Percentiles rank a stretch among this genome's conserved stretches.
These are phyloP conservation scores for Pelochelys cantorii DNA, from an alignment of 2,797 vertebrate genomes.

Conservation along the genomic window DNA sequence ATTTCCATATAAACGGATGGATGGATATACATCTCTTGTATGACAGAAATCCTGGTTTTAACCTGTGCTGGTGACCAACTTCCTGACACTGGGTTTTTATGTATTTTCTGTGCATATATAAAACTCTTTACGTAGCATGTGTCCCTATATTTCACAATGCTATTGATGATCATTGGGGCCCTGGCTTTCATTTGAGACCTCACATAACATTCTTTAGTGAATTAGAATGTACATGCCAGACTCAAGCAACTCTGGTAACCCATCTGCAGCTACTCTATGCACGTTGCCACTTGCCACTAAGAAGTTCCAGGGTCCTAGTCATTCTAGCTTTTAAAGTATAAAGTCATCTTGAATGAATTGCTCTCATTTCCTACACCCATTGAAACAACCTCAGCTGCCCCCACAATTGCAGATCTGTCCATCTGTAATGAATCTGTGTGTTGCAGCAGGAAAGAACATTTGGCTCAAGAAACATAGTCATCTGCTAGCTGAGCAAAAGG, in stretches of 20 bases:
- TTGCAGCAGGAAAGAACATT: constrained; percentile 60
- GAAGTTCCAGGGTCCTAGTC: background rate
- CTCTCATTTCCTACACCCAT: constrained; percentile 38
- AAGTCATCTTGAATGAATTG: background rate
- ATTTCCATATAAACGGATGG: background rate
- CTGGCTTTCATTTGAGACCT: background rate
- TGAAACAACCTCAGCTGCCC: constrained; percentile 31
- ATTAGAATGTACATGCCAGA: background rate
- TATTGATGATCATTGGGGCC: background rate
- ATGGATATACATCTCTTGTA: background rate
- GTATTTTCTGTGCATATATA: background rate
- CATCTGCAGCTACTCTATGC: background rate
- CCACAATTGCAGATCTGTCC: constrained; percentile 30
- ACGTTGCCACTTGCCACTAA: background rate
- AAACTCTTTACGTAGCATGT: background rate
- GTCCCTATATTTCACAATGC: background rate
- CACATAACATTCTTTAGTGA: background rate
- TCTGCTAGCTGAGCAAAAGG: constrained; percentile 44
- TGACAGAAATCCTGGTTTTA: background rate
- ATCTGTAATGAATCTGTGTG: constrained; percentile 41
- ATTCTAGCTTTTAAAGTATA: constrained; percentile 18
- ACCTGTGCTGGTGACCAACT: background rate
- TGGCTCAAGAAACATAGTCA: constrained; percentile 31
- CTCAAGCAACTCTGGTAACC: background rate
- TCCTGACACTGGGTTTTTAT: background rate